Evolutionary conservation across 2,113 vertebrate genomes (phyloP), one percentile per base, ranked within the genome.

Genomic region (Azemiops feae): DNA sequence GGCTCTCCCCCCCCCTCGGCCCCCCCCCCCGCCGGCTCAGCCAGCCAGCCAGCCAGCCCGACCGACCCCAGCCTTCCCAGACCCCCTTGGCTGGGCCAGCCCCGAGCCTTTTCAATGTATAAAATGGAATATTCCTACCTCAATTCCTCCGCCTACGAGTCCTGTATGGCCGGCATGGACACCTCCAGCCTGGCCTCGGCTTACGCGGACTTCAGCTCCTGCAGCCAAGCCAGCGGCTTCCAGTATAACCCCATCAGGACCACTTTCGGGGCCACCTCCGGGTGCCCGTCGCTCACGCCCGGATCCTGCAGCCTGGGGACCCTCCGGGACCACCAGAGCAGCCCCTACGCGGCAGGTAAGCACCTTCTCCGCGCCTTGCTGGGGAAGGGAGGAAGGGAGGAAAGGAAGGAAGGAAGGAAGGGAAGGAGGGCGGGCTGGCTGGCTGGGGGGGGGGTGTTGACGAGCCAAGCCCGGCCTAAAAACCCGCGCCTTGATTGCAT

Each of bases 71-170:
- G 98, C 98, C 97, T 97, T 98, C 98, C 98, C 27, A 55, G 57
- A 58, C 7, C 98, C 98, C 97, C 96, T 98, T 5, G 43, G 54
- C 98, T 50, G 98, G 99, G 97, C 98, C 98, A 58, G 85, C 97
- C 98, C 98, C 98, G 98, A 99, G 97, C 98, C 98, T 99, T 99
- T 99, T 99, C 99, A 98, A 99, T 99, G 99, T 99, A 99, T 99
- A 99, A 99, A 99, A 99, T 99, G 99, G 99, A 99, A 99, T 99
- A 99, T 99, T 99, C 99, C 99, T 99, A 99, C 99, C 99, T 99
- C 98, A 99, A 99, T 98, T 99, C 99, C 98, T 99, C 99, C 98
- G 99, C 99, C 98, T 99, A 99, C 99, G 99, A 99, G 98, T 99
- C 99, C 96, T 99, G 99, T 98, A 99, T 99, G 99, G 99, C 99